phyloP scores from a whole-genome alignment of 2,888 invertebrate genomes.

The Hirtodrosophila alboralis region DNA sequence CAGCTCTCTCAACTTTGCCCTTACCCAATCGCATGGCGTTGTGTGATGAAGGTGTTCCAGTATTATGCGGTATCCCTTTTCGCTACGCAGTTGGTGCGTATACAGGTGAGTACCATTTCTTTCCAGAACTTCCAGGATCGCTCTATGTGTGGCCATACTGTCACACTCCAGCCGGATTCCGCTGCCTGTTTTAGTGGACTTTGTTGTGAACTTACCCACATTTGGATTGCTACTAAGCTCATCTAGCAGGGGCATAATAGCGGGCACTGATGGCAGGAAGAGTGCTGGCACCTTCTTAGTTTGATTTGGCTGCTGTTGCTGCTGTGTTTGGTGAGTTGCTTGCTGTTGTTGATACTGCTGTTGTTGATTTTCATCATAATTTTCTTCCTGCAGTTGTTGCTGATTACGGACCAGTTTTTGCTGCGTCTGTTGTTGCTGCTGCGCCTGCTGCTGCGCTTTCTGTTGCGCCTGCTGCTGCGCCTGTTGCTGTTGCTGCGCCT shows the following conservation, averaged over 20 bases:
- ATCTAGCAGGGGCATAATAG: conserved; percentile 5
- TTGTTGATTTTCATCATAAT: too few species aligned
- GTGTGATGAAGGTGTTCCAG: conserved; percentile 1
- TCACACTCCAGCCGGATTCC: not conserved
- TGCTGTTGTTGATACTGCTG: not conserved
- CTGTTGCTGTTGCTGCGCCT: too few species aligned
- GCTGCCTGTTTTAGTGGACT: not conserved
- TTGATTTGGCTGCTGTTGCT: not conserved
- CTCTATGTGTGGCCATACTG: not conserved
- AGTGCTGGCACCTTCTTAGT: not conserved
- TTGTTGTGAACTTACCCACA: conserved; percentile 1
- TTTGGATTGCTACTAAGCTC: not conserved
- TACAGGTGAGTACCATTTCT: not conserved
- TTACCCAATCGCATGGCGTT: conserved; percentile 1
- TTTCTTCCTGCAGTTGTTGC: not conserved
- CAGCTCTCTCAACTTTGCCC: too few species aligned
- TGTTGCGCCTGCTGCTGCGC: too few species aligned
- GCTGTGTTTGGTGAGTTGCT: not conserved
- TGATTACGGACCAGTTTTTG: not conserved
- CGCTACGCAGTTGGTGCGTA: conserved; percentile 5
- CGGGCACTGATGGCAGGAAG: not conserved
- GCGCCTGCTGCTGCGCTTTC: too few species aligned
- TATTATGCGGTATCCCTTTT: not conserved
- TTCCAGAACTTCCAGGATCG: not conserved
- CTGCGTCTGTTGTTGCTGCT: not conserved